Evolutionary conservation across 2,888 invertebrate species (phyloP), one percentile per base, ranked within the genome.

Genomic region (Chrysolina oricalcia): DNA sequence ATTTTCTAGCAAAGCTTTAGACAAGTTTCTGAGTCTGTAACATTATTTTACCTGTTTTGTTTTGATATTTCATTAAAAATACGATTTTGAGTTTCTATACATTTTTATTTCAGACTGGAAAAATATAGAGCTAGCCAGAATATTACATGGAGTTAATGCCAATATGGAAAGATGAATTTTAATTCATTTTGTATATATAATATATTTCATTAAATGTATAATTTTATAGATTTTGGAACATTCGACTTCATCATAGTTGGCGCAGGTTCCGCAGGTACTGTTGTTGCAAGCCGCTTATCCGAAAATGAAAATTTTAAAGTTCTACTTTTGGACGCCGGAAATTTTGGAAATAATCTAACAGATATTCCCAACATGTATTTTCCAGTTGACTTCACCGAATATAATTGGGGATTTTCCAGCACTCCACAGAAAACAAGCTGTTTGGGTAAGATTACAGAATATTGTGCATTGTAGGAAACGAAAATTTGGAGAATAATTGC

Each of bases 401-500:
- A 92, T 82, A 92, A 94, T 78, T 95, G 94, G 94, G 92, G 92
- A 63, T 95, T 94, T 87, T 91, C 91, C 65, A 92, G 93, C 77
- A 92, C 93, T 81, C 92, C 91, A 0, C 93, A 94, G 81, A 88
- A 89, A 0, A 89, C 89, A 23, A 91, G 92, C 1, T 94, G 94
- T 75, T 50, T 70, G 66, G 75, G 75, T 72, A 81, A 82, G 27
- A 84, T 85, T 35, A 8, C 35, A 8, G 35, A 35, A 35, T 6
- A 35, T 35, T 35, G 27, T 27, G 27, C 5, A 27, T 27, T 27
- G 27, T 5, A 27, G 27, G 5, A 5, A 3, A 27, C 5, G 35
- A 35, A 6, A 35, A 8, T 35, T 6, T 35, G 35, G 8, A 35
- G 8, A 8, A 6, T 35, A 0, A 35, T 8, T 35, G 35, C 8